Evolutionary conservation across 2,888 invertebrate genomes (phyloP).

Genomic region (Scrobipalpa atriplicella): DNA sequence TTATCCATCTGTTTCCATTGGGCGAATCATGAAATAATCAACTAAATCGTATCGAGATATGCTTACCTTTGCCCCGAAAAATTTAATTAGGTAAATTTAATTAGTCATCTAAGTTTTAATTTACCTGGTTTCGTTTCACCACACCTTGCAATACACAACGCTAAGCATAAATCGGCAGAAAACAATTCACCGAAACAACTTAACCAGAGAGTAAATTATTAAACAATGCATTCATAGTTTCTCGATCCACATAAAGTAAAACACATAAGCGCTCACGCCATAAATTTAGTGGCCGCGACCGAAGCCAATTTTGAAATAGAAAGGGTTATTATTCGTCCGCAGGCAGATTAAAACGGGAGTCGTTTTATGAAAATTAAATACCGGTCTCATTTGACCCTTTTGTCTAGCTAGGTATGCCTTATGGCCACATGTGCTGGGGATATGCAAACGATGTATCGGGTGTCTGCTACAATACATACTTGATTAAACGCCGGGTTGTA

Average conservation of each 20-base stretch:
- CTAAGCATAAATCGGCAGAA: conserved; percentile 15
- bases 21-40: no score
- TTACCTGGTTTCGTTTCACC: not conserved
- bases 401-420: conserved; percentile 51
- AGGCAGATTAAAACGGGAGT: conserved; percentile 76
- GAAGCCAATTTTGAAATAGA: conserved; percentile 71
- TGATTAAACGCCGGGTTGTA: conserved; percentile 47
- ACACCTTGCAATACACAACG: not conserved
- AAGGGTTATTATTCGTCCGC: conserved; percentile 75
- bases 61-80: no score
- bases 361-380: conserved; percentile 82
- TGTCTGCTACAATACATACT: conserved; percentile 61
- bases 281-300: conserved; percentile 57
- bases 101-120: not conserved
- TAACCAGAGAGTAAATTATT: conserved; percentile 27
- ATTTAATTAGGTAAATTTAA: no score
- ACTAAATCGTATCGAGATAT: no score
- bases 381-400: conserved; percentile 71
- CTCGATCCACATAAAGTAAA: conserved; percentile 36
- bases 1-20: no score
- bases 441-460: conserved; percentile 80
- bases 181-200: conserved; percentile 17
- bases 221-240: conserved; percentile 29
- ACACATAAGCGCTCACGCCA: conserved; percentile 41
- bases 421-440: conserved; percentile 77